These are phyloP conservation scores for Eucidaris tribuloides DNA, from an alignment of 35 echinoderm and acorn worm species.

Conservation along the genomic window DNA sequence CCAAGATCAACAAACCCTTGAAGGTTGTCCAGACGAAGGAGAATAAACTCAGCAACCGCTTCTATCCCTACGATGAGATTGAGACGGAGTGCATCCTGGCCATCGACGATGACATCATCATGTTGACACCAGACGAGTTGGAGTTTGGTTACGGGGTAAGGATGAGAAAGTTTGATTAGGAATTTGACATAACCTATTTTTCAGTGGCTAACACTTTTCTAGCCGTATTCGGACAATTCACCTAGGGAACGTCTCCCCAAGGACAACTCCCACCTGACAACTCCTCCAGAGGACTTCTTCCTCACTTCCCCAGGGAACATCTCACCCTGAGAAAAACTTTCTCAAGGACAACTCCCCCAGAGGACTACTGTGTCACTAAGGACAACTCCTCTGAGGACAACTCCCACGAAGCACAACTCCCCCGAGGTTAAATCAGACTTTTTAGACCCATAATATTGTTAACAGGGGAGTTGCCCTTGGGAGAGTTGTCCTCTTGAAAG, in stretches of 20 bases:
- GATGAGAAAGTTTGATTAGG: neutral
- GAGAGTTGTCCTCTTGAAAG: too few species aligned
- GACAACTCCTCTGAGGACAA: too few species aligned
- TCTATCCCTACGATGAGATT: conserved; percentile 95
- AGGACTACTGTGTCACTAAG: too few species aligned
- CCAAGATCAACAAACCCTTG: conserved; percentile 96
- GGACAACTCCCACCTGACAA: neutral
- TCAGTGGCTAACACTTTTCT: too few species aligned
- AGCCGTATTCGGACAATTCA: too few species aligned
- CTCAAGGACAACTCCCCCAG: too few species aligned
- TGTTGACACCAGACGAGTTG: conserved; percentile 94
- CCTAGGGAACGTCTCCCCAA: neutral
- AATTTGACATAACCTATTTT: neutral
- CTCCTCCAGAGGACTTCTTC: neutral
- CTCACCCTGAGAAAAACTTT: too few species aligned
- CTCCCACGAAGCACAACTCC: too few species aligned
- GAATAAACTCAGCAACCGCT: conserved; percentile 95
- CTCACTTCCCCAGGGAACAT: too few species aligned
- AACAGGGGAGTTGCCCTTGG: too few species aligned
- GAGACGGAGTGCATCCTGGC: conserved; percentile 91
- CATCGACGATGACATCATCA: conserved; percentile 85
- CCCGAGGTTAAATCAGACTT: too few species aligned
- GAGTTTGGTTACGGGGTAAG: conserved; percentile 98
- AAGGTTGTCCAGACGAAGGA: conserved; percentile 99
- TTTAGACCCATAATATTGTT: too few species aligned